phyloP scores from a whole-genome alignment of 2,113 vertebrate species.

The Chaetodon auriga region DNA sequence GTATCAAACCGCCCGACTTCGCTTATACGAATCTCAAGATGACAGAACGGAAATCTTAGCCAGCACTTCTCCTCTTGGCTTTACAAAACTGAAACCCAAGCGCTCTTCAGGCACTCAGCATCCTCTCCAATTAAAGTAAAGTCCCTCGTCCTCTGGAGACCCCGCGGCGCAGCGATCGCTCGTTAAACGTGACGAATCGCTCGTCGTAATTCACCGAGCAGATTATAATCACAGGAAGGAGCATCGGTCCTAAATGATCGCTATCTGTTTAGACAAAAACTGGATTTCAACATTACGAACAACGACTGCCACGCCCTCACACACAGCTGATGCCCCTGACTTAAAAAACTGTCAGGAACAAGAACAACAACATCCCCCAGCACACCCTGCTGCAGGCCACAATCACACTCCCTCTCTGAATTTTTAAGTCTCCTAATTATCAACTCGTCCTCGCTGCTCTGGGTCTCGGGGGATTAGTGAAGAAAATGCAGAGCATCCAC shows the following conservation, averaged over 20 bases:
- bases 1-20: neutral
- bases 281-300: neutral
- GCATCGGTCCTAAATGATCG: neutral
- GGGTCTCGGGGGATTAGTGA: constrained; percentile 29
- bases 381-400: constrained; percentile 18
- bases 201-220: neutral
- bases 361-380: constrained; percentile 25
- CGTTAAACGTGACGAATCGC: neutral
- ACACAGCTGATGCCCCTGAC: neutral
- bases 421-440: constrained; percentile 40
- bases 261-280: neutral
- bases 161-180: neutral
- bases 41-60: neutral
- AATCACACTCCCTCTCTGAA: constrained; percentile 21
- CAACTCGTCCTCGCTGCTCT: constrained; percentile 30
- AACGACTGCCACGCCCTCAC: neutral
- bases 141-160: neutral
- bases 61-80: neutral
- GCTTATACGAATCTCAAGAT: neutral
- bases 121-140: neutral
- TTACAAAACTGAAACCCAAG: neutral
- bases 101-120: neutral
- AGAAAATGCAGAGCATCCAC: constrained; percentile 44
- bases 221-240: neutral
- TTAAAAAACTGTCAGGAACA: neutral